Conservation (phyloP, 2,888 invertebrate genomes). For the Drosophila histrio region DNA sequence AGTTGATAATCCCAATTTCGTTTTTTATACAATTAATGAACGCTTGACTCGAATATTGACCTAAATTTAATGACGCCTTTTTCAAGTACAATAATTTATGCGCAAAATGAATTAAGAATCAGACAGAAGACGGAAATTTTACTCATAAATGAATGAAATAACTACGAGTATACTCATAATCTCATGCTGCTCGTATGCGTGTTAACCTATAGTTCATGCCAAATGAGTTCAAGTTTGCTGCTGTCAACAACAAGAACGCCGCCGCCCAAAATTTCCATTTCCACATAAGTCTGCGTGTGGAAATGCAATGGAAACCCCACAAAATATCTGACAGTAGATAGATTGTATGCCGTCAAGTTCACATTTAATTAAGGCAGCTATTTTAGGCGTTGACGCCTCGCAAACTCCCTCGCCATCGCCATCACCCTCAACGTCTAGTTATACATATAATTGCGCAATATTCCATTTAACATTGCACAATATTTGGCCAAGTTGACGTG, state of each 20-base stretch:
- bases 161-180: background rate
- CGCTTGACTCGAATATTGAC: constrained; percentile 56
- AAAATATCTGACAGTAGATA: constrained; percentile 2
- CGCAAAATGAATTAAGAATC: constrained; percentile 31
- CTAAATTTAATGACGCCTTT: constrained; percentile 41
- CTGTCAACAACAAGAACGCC: constrained; percentile 25
- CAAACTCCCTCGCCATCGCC: constrained; percentile 13
- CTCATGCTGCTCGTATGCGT: background rate
- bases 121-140: constrained; percentile 10
- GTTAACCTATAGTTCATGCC: constrained; percentile 14
- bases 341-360: constrained; percentile 60
- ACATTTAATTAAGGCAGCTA: constrained; percentile 65
- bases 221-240: constrained; percentile 68
- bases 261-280: constrained; percentile 31
- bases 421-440: background rate
- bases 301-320: constrained; percentile 39
- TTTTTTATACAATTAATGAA: constrained; percentile 35
- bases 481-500: constrained; percentile 36
- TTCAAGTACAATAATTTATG: constrained; percentile 37
- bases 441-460: constrained; percentile 56
- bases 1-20: constrained; percentile 4
- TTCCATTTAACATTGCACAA: constrained; percentile 52
- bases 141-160: constrained; percentile 31
- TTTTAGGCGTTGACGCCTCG: constrained; percentile 44
- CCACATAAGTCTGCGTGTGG: constrained; percentile 33